A percentile compares a stretch with the other conserved stretches of the same genome.
Conservation (phyloP, 2,797 vertebrate species). For the Myotis findleyi region DNA sequence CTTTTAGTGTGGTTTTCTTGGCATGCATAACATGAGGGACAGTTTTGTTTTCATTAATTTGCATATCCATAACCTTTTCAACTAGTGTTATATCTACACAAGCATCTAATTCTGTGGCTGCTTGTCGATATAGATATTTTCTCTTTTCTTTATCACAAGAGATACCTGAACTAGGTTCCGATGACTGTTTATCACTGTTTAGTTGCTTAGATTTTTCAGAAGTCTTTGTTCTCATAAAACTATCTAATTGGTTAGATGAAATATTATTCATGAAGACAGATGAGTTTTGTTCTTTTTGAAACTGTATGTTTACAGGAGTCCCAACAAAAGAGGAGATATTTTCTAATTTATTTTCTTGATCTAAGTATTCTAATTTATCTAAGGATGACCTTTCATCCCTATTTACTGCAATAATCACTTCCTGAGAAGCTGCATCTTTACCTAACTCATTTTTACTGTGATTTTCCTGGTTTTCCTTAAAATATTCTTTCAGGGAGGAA, state of each 20-base stretch:
- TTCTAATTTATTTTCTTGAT: conserved; percentile 83
- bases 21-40: conserved; percentile 82
- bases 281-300: conserved; percentile 90
- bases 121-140: conserved; percentile 88
- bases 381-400: conserved; percentile 84
- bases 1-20: conserved; percentile 88
- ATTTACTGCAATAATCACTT: conserved; percentile 83
- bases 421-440: conserved; percentile 86
- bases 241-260: conserved; percentile 84
- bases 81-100: conserved; percentile 85
- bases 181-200: conserved; percentile 86
- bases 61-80: conserved; percentile 83
- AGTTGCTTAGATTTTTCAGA: conserved; percentile 85
- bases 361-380: conserved; percentile 86
- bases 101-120: conserved; percentile 87
- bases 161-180: conserved; percentile 80
- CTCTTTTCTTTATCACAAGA: conserved; percentile 85
- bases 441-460: conserved; percentile 87
- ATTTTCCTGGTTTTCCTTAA: conserved; percentile 92
- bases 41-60: conserved; percentile 86
- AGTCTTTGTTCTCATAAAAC: conserved; percentile 89
- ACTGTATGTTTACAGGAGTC: conserved; percentile 82
- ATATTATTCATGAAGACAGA: conserved; percentile 86
- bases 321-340: conserved; percentile 87
- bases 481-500: conserved; percentile 95